A percentile compares a stretch with the other conserved stretches of the same genome.
Evolutionary conservation across 2,888 invertebrate genomes (phyloP).

Genomic region (Drosophila greeni): DNA sequence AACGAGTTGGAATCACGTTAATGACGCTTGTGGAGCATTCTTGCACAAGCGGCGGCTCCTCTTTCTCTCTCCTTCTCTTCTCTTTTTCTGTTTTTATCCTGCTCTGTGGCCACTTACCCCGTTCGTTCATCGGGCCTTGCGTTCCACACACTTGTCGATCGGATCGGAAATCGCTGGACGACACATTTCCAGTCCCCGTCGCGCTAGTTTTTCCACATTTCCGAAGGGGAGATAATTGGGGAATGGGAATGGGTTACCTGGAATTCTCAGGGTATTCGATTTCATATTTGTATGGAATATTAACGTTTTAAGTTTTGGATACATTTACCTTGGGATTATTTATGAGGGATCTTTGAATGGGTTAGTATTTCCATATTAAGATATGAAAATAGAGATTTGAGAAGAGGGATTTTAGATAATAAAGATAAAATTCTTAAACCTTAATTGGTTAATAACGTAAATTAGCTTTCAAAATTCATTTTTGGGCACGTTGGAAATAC

Average conservation of each 20-base stretch:
- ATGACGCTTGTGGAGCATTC: slow-evolving; percentile 68
- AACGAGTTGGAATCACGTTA: slow-evolving; percentile 57
- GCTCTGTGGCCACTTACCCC: slow-evolving; percentile 5
- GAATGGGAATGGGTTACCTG: slow-evolving; percentile 3
- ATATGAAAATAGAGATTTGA: not conserved
- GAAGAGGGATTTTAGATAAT: no score
- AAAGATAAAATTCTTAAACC: no score
- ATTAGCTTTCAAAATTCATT: no score
- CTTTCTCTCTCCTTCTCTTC: slow-evolving; percentile 12
- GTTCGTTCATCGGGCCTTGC: slow-evolving; percentile 2
- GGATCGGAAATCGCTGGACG: slow-evolving; percentile 31
- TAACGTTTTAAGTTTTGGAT: not conserved
- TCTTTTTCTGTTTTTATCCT: not conserved
- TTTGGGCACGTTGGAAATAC: no score
- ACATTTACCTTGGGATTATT: not conserved
- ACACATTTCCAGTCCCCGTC: slow-evolving; percentile 11
- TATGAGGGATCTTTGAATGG: not conserved
- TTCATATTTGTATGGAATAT: slow-evolving; percentile 1
- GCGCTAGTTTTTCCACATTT: slow-evolving; percentile 66
- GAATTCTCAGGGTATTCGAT: not conserved
- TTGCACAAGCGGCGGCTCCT: slow-evolving; percentile 32
- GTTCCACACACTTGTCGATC: slow-evolving; percentile 34
- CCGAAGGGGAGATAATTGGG: not conserved
- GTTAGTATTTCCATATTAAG: no score
- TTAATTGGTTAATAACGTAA: no score